These are phyloP conservation scores for Empis livida DNA, from an alignment of 2,888 invertebrate genomes.

Conservation along the genomic window DNA sequence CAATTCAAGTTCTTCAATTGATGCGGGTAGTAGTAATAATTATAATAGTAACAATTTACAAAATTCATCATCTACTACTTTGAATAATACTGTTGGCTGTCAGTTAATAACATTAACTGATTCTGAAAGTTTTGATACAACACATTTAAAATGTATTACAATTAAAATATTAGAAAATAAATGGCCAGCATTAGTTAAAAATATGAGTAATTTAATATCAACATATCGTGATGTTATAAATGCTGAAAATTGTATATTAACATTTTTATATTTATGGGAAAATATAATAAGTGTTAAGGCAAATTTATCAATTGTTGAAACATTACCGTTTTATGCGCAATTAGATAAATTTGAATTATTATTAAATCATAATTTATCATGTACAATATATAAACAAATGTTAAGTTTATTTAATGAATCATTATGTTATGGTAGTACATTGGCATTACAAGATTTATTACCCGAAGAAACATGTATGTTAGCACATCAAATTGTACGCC, in stretches of 20 bases:
- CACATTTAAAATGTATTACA: constrained; percentile 71
- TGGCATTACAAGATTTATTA: constrained; percentile 74
- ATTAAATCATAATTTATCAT: constrained; percentile 56
- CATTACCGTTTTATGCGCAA: constrained; percentile 77
- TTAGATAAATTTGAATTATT: constrained; percentile 66
- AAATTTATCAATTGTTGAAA: constrained; percentile 78
- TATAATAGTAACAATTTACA: neutral
- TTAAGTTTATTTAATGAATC: constrained; percentile 80
- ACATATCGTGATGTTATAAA: constrained; percentile 23
- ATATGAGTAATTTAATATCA: constrained; percentile 38
- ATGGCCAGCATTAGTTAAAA: constrained; percentile 69
- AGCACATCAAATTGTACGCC: constrained; percentile 73
- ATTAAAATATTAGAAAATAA: constrained; percentile 73
- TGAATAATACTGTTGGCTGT: constrained; percentile 16
- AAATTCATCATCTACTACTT: no score
- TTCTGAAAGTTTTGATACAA: constrained; percentile 74
- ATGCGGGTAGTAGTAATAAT: constrained; percentile 10
- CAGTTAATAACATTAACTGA: constrained; percentile 46
- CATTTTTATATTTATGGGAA: constrained; percentile 78
- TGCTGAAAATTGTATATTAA: constrained; percentile 59
- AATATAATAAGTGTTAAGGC: constrained; percentile 83
- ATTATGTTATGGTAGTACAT: constrained; percentile 78
- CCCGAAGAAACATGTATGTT: constrained; percentile 80
- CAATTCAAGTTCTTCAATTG: constrained; percentile 6
- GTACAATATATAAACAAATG: constrained; percentile 73